Evolutionary conservation across 2,113 vertebrate species (phyloP), one percentile per base, ranked within the genome.

Genomic region (Tragelaphus strepsiceros): DNA sequence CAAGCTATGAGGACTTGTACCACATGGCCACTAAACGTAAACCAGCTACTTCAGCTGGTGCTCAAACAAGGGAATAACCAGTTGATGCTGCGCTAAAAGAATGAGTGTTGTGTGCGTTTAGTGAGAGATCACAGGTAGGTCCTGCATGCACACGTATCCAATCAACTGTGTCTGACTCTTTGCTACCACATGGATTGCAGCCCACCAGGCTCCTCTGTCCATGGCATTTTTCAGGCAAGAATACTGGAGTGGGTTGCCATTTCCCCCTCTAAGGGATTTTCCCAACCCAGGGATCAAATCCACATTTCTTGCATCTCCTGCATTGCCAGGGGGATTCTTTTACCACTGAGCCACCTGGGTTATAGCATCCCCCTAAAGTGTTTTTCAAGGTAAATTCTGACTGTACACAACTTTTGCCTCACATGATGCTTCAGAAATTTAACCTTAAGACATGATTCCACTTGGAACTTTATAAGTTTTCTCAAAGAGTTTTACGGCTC

Each of bases 391-490:
- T 77, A 51, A n/a, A 49, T 67, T 96, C 62, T 32, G 15, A 90
- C 32, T 39, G 56, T 11, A n/a, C 2, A 94, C 11, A 93, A 7
- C 54, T 97, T 78, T 95, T 62, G 17, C 39, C 22, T 61, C n/a
- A 78, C 0, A 24, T 24, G 64, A 77, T 61, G n/a, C 49, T 80
- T 80, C 30, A 71, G 88, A 96, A 86, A 97, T 17, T 49, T 43
- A 95, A 92, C 15, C 35, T 92, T 83, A 91, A 96, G 32, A 91
- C 14, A 17, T 21, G 11, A 83, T 16, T 91, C 32, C 6, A 56
- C 12, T 80, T 96, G 80, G 98, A 98, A 96, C 26, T 91, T 95
- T 86, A 78, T 1, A 96, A 21, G 92, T 83, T 97, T 98, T 97
- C 96, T 64, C 6, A 43, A 98, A 98, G 39, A 84, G 81, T 91